Conservation (phyloP, 2,797 vertebrate genomes). For the Scleropages formosus region DNA sequence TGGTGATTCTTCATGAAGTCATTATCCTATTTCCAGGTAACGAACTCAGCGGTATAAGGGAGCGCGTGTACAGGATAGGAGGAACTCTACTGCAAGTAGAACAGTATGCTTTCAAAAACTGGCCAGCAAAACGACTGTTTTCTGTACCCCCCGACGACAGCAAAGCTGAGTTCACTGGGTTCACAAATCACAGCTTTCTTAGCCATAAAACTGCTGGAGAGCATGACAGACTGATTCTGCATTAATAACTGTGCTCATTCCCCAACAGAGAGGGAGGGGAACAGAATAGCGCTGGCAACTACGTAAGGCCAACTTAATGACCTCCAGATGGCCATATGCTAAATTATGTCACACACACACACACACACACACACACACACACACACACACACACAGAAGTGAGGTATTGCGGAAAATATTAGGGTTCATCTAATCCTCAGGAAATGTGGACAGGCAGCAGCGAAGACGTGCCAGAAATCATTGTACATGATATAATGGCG, state of each 20-base stretch:
- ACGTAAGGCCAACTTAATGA: slow-evolving; percentile 46
- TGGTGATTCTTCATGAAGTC: no score
- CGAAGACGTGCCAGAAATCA: slow-evolving; percentile 44
- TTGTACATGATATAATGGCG: slow-evolving; percentile 33
- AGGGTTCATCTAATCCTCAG: slow-evolving; percentile 50
- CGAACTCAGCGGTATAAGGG: not conserved
- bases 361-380: slow-evolving; percentile 20
- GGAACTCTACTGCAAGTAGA: no score
- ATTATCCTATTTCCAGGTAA: no score
- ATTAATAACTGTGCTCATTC: slow-evolving; percentile 14
- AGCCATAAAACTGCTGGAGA: slow-evolving; percentile 3
- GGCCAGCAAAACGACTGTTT: no score
- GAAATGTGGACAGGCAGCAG: slow-evolving; percentile 58
- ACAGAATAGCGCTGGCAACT: slow-evolving; percentile 27
- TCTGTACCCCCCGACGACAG: not conserved
- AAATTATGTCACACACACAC: slow-evolving; percentile 61
- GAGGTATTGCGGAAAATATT: slow-evolving; percentile 64
- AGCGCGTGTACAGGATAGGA: no score
- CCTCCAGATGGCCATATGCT: slow-evolving; percentile 63
- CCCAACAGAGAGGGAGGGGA: slow-evolving; percentile 21
- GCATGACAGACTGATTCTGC: not conserved
- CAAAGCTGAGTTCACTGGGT: not conserved
- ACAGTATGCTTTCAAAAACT: no score
- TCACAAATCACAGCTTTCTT: slow-evolving; percentile 19
- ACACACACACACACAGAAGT: slow-evolving; percentile 27